Conservation (phyloP, 2,797 vertebrate genomes). For the Onychomys leucogaster region DNA sequence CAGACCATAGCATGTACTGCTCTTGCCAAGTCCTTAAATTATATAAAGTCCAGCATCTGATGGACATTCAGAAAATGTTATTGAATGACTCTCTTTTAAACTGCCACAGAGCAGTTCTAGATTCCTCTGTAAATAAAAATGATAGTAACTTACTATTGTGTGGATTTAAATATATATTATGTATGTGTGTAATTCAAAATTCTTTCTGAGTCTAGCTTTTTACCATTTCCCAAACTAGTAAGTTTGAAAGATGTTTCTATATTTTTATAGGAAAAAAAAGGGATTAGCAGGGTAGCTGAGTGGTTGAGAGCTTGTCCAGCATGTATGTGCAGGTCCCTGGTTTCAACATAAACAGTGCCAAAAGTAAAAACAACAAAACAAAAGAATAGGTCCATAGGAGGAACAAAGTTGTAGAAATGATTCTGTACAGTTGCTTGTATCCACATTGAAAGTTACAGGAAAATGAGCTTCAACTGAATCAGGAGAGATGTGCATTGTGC, state of each 20-base stretch:
- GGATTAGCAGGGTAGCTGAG: neutral
- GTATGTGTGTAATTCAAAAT: neutral
- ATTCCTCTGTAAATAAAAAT: slow-evolving; percentile 39
- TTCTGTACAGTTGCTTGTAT: neutral
- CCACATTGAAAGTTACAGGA: neutral
- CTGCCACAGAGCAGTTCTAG: neutral
- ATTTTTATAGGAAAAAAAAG: slow-evolving; percentile 2
- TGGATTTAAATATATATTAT: slow-evolving; percentile 26
- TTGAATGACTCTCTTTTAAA: slow-evolving; percentile 30
- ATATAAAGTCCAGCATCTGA: neutral
- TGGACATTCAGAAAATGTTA: slow-evolving; percentile 29
- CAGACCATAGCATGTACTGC: neutral
- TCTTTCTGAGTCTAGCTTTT: neutral
- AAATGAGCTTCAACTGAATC: neutral
- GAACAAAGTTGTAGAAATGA: neutral
- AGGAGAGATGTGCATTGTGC: neutral
- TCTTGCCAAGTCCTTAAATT: slow-evolving; percentile 21
- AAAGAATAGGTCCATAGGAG: neutral
- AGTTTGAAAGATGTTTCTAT: neutral
- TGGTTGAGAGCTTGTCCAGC: neutral
- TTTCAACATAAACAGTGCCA: neutral
- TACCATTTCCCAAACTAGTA: slow-evolving; percentile 1
- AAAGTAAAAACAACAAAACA: neutral
- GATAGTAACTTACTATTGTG: neutral
- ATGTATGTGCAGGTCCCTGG: neutral